phyloP scores from a whole-genome alignment of 2,113 vertebrate species.

The Daboia siamensis region DNA sequence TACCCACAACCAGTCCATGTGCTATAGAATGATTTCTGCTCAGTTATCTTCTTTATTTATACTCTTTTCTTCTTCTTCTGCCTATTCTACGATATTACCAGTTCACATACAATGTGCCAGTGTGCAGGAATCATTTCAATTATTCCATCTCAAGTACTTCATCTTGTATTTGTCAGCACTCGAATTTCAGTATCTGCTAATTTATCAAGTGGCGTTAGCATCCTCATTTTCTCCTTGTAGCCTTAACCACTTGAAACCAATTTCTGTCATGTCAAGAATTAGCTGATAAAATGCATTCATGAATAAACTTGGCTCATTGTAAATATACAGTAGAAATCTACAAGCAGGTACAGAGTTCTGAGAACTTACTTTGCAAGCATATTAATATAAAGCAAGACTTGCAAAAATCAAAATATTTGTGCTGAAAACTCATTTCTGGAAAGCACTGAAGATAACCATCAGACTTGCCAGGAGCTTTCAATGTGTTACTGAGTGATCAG shows the following conservation, averaged over 20 bases:
- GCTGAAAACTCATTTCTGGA: neutral
- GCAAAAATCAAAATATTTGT: neutral
- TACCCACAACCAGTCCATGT: neutral
- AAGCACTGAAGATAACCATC: neutral
- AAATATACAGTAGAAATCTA: neutral
- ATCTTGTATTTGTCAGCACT: constrained; percentile 10
- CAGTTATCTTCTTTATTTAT: neutral
- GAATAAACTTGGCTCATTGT: neutral
- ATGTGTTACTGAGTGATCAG: neutral
- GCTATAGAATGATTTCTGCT: neutral
- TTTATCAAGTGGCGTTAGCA: neutral
- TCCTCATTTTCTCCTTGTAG: neutral
- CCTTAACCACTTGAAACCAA: neutral
- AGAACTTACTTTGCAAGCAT: neutral
- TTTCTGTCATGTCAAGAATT: neutral
- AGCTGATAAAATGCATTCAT: neutral
- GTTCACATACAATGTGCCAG: neutral
- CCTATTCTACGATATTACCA: neutral
- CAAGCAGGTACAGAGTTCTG: neutral
- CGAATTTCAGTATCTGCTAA: constrained; percentile 2
- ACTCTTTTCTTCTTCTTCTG: neutral
- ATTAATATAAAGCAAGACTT: neutral
- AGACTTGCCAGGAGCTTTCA: neutral
- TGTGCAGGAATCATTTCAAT: neutral
- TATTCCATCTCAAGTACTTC: constrained; percentile 4